Percentiles rank a stretch among this genome's conserved stretches.
Conservation (phyloP, 1,140 invertebrate species). For the Diploscapter pachys region DNA sequence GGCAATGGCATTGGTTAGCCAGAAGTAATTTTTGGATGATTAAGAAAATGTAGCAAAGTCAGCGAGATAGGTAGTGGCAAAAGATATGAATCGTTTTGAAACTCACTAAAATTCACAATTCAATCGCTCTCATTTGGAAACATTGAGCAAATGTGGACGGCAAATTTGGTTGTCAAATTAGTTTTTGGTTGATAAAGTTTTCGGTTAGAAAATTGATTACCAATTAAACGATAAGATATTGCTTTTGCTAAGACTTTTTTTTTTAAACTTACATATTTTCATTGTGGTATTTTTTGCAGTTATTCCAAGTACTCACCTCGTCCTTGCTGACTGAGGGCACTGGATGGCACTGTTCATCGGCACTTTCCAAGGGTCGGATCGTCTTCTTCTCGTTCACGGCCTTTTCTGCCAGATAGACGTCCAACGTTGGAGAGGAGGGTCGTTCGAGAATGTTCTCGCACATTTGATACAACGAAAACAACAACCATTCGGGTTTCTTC, state of each 20-base stretch:
- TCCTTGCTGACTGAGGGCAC: background rate
- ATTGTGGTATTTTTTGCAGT: background rate
- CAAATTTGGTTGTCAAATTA: background rate
- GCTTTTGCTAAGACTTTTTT: slow-evolving; percentile 6
- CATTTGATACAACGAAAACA: slow-evolving; percentile 23
- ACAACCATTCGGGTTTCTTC: slow-evolving; percentile 16
- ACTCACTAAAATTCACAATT: too few species aligned
- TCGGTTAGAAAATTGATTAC: background rate
- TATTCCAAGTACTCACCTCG: slow-evolving; percentile 2
- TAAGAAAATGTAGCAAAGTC: too few species aligned
- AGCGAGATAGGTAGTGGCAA: too few species aligned
- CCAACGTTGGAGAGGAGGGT: slow-evolving; percentile 1
- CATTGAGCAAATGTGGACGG: too few species aligned
- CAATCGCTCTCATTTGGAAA: too few species aligned
- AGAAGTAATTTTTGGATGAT: too few species aligned
- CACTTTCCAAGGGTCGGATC: slow-evolving; percentile 20
- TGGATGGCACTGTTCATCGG: slow-evolving; percentile 27
- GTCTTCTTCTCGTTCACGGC: slow-evolving; percentile 11
- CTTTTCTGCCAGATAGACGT: slow-evolving; percentile 16
- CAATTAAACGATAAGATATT: background rate
- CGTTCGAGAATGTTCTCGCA: slow-evolving; percentile 19
- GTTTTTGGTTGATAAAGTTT: slow-evolving; percentile 7
- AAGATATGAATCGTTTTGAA: too few species aligned
- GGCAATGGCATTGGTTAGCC: too few species aligned
- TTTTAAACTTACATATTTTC: background rate